A percentile compares a stretch with the other conserved stretches of the same genome.
phyloP scores from a whole-genome alignment of 1,140 invertebrate species.

The Mylabris phalerata region DNA sequence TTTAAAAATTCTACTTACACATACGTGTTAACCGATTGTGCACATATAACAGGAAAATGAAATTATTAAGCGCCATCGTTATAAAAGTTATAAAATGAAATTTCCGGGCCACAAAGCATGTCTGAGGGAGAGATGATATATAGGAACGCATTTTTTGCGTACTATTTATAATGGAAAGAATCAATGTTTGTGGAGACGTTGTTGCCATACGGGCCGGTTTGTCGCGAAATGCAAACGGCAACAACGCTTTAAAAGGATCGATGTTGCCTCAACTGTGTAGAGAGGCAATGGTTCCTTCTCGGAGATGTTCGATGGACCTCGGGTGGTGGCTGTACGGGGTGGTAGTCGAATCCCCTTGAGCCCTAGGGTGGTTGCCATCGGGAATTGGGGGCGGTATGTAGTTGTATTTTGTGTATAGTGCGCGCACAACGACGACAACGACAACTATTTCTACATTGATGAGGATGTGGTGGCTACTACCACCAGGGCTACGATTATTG shows the following conservation, averaged over 20 bases:
- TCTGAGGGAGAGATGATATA: constrained; percentile 39
- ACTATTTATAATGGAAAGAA: constrained; percentile 42
- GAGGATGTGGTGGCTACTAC: too few relatives aligned
- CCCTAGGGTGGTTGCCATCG: constrained; percentile 8
- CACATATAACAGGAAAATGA: constrained; percentile 24
- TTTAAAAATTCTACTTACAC: constrained; percentile 9
- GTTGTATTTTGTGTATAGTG: background rate
- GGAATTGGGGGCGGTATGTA: background rate
- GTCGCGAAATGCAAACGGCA: constrained; percentile 27
- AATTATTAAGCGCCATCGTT: constrained; percentile 36
- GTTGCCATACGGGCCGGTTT: constrained; percentile 26
- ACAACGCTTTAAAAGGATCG: constrained; percentile 21
- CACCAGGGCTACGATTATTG: too few relatives aligned
- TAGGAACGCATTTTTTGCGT: constrained; percentile 41
- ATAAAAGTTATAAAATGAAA: constrained; percentile 43
- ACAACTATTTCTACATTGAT: too few relatives aligned
- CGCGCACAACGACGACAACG: too few relatives aligned
- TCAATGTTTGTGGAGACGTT: constrained; percentile 36
- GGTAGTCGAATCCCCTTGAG: constrained; percentile 16
- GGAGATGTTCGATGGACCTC: constrained; percentile 28
- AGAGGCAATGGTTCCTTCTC: constrained; percentile 29
- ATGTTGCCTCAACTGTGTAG: constrained; percentile 18
- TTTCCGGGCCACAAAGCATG: constrained; percentile 41
- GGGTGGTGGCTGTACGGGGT: constrained; percentile 8
- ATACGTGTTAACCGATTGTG: constrained; percentile 8